Evolutionary conservation across 1,140 invertebrate species (phyloP), one percentile per base, ranked within the genome.

Genomic region (Sipha flava): DNA sequence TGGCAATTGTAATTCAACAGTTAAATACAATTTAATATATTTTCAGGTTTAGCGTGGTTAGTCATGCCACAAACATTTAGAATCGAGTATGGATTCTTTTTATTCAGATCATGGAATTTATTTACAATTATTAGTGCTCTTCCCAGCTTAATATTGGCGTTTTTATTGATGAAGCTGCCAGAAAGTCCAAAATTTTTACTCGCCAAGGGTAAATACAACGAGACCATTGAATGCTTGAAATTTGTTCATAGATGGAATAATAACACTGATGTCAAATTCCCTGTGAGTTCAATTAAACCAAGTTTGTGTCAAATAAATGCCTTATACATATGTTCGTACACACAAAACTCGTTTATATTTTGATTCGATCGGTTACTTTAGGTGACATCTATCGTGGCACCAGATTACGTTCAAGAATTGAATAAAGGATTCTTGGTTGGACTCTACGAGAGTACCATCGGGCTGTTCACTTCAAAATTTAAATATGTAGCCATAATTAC

Each of bases 101-200:
- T 89, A 18, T 95, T 93, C 86, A 95, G 95, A 85, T 95, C 94
- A 37, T 97, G 95, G 95, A 89, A 94, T 84, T 92, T 97, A 81
- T 97, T 96, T 86, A 86, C 96, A 81, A 85, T 95, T 81, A 89
- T 95, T 59, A 96, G 94, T 87, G 92, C 94, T 82, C 83, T 94
- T 80, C 95, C 95, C 34, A 94, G 93, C 52, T 92, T 96, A 83
- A 85, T 95, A 54, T 93, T 96, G 54, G 93, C 93, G 54, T 89
- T 90, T 70, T 86, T 95, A 52, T 88, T 96, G 40, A 88, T 94
- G 83, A 89, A 94, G 81, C 89, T 97, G 83, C 95, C 95, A n/a
- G 95, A 97, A 87, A 96, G 94, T 82, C 95, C 95, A 1, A 96
- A 96, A 85, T 97, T 94, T 85, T 87, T 96, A 59, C 87, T 96